Base-by-base conservation (phyloP, 1,140 invertebrate genomes). In the Cyclina sinensis region DNA sequence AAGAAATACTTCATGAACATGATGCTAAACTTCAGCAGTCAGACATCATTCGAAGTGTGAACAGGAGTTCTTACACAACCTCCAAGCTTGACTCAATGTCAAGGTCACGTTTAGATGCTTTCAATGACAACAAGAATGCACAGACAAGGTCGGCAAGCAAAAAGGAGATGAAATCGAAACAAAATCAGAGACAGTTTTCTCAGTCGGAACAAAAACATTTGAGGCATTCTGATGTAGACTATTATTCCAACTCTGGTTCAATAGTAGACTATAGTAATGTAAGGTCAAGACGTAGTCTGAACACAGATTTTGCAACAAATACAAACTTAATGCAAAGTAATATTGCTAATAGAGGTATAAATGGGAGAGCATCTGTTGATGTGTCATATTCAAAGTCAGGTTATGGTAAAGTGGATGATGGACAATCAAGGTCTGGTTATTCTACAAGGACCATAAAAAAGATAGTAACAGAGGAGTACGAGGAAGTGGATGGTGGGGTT, bases 401-500 rank as follows among this genome's bases (percentile, higher is more conserved):
- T 14, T 59, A 70, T 27, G 73, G 81, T 81, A 74, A 54, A 24
- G 51, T 51, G 12, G 86, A 59, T 74, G 27, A 46, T n/a, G 51
- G 85, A 18, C 30, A 24, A 5, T 57, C 78, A n/a, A 39, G 70
- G 21, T 57, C 65, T 24, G 79, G 86, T 18, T 74, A 65, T 65
- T 82, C 73, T 54, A 18, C 48, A 27, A 37, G 65, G 35, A 90
- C 81, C 21, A 74, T 91, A 30, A 68, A 48, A 59, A 91, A 88
- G 76, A 91, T 88, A 48, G 30, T 89, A 11, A 62, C 70, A 24
- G 68, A 86, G 35, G 89, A 91, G 35, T 86, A 86, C 35, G 57
- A 89, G 9, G 90, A 92, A 79, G 57, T 85, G 37, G 70, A 83
- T 46, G 46, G 82, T 30, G 76, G 57, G 0, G 57, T 65, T 18